A percentile compares a stretch with the other conserved stretches of the same genome.
These are phyloP conservation scores for Poecilia velifera DNA, from an alignment of 2,797 vertebrate genomes.

Conservation along the genomic window DNA sequence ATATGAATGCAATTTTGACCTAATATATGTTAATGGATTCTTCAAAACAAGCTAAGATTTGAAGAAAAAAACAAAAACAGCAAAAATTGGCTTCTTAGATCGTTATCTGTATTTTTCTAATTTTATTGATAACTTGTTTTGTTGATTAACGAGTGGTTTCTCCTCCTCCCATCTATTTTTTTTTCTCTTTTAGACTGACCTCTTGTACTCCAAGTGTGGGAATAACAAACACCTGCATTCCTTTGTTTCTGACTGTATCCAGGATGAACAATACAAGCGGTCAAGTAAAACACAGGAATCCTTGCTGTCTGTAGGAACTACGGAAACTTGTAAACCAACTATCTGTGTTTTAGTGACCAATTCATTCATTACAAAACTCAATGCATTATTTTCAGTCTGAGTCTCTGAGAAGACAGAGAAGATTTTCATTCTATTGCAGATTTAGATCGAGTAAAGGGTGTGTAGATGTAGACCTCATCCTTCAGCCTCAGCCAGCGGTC, in stretches of 20 bases:
- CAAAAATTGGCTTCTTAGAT: neutral
- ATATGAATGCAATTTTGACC: neutral
- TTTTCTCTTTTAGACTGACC: constrained; percentile 3
- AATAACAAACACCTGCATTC: constrained; percentile 69
- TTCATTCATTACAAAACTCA: neutral
- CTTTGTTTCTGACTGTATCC: constrained; percentile 32
- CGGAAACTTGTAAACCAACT: neutral
- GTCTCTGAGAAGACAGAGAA: neutral
- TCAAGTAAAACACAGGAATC: neutral
- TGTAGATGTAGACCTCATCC: neutral
- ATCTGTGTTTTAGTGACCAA: neutral
- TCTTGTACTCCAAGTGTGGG: constrained; percentile 39
- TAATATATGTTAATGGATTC: neutral
- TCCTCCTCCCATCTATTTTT: neutral
- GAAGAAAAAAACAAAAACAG: neutral
- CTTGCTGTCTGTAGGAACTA: neutral
- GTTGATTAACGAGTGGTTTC: neutral
- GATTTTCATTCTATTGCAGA: neutral
- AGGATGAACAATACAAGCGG: constrained; percentile 18
- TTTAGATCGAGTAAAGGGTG: neutral
- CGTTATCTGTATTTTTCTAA: neutral
- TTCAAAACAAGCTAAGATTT: neutral
- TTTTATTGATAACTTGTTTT: neutral
- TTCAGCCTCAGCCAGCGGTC: neutral
- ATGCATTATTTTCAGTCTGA: neutral